A percentile compares a stretch with the other conserved stretches of the same genome.
Conservation (phyloP, 2,888 invertebrate species). For the Plebejus argus region DNA sequence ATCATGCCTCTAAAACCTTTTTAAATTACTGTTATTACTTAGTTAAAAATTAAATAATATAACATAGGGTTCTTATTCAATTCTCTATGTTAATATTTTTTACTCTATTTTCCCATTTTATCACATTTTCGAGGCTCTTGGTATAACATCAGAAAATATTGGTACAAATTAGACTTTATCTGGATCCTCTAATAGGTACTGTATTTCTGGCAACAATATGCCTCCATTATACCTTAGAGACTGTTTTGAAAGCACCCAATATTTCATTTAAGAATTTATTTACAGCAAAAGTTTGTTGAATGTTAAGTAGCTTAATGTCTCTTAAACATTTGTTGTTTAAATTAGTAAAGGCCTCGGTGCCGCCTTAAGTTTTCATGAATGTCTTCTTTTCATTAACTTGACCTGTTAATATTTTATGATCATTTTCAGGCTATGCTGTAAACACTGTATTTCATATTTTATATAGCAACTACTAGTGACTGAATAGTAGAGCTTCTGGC, state of each 20-base stretch:
- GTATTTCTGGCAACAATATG: not conserved
- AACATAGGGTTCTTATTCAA: no score
- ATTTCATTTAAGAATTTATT: slow-evolving; percentile 40
- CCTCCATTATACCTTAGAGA: not conserved
- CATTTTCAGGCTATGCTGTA: not conserved
- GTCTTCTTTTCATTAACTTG: slow-evolving; percentile 37
- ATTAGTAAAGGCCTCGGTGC: slow-evolving; percentile 46
- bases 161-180: not conserved
- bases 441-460: no score
- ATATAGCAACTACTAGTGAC: no score
- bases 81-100: no score
- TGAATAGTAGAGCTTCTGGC: no score
- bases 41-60: no score
- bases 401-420: not conserved
- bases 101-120: no score
- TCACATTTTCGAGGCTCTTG: no score
- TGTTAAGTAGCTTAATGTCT: slow-evolving; percentile 44
- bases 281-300: slow-evolving; percentile 44
- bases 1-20: no score
- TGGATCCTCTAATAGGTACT: not conserved
- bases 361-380: slow-evolving; percentile 45
- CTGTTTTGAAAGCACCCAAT: slow-evolving; percentile 35
- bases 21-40: no score
- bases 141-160: no score
- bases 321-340: slow-evolving; percentile 47